phyloP scores from a whole-genome alignment of 2,888 invertebrate genomes.

The Callyntrura sp. region DNA sequence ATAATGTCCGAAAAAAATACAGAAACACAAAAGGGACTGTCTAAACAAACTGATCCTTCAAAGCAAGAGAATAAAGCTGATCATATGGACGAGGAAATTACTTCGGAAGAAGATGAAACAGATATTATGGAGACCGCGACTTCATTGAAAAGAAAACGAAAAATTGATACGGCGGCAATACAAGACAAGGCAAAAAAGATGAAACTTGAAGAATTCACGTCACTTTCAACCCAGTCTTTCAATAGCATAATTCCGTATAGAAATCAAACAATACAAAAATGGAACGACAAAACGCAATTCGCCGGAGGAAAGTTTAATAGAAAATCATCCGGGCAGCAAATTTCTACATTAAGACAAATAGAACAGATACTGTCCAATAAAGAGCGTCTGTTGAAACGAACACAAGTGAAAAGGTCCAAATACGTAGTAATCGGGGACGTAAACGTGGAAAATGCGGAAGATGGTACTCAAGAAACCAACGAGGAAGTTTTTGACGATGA shows the following conservation, averaged over 20 bases:
- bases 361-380: conserved; percentile 93
- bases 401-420: conserved; percentile 92
- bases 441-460: conserved; percentile 73
- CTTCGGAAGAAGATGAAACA: conserved; percentile 77
- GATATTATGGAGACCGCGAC: conserved; percentile 40
- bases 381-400: conserved; percentile 91
- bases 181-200: conserved; percentile 84
- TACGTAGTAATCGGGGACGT: conserved; percentile 89
- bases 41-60: neutral
- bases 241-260: conserved; percentile 89
- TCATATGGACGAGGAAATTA: conserved; percentile 79
- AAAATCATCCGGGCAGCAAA: conserved; percentile 87
- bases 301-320: conserved; percentile 89
- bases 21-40: conserved; percentile 88
- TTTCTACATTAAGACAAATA: conserved; percentile 90
- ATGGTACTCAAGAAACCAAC: conserved; percentile 86
- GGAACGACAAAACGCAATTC: conserved; percentile 96
- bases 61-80: conserved; percentile 1
- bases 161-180: conserved; percentile 81
- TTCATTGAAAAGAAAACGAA: conserved; percentile 4
- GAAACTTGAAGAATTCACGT: conserved; percentile 88
- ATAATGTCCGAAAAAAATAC: conserved; percentile 85
- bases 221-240: conserved; percentile 87
- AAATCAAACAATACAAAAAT: conserved; percentile 94
- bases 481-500: conserved; percentile 97